Percentiles rank a stretch among this genome's conserved stretches.
Conservation (phyloP, 2,113 vertebrate species). For the Nibea albiflora region DNA sequence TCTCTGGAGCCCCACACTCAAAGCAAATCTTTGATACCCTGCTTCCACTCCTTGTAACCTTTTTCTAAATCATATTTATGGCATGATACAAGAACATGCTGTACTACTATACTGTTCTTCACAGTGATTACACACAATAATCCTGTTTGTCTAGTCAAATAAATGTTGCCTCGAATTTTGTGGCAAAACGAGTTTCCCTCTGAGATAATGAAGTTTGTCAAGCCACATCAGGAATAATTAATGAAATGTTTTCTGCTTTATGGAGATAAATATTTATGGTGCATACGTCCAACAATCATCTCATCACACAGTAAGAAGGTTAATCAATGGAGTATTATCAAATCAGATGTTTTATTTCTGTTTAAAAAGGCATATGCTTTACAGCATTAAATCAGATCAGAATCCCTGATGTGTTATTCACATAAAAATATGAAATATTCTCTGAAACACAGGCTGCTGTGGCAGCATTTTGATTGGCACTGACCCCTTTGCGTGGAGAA, state of each 20-base stretch:
- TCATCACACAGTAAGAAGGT: not conserved
- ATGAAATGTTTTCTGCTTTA: not conserved
- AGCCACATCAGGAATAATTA: not conserved
- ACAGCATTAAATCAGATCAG: constrained; percentile 4
- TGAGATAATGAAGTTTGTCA: not conserved
- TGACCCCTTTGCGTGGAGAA: constrained; percentile 23
- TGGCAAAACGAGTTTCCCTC: not conserved
- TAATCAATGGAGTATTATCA: not conserved
- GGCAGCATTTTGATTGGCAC: not conserved
- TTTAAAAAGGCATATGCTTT: not conserved
- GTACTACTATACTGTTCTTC: no score
- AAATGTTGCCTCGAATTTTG: no score
- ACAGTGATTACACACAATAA: not conserved
- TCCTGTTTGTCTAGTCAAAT: no score
- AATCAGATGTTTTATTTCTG: not conserved
- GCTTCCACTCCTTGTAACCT: no score
- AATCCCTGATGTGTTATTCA: constrained; percentile 27
- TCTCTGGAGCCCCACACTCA: no score
- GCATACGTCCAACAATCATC: not conserved
- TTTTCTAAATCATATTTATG: no score
- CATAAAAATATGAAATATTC: constrained; percentile 20
- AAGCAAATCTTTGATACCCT: no score
- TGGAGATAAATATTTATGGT: not conserved
- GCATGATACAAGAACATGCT: no score
- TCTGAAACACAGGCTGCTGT: not conserved